These are phyloP conservation scores for Ursus arctos DNA, from an alignment of 2,113 vertebrate genomes.

Conservation along the genomic window DNA sequence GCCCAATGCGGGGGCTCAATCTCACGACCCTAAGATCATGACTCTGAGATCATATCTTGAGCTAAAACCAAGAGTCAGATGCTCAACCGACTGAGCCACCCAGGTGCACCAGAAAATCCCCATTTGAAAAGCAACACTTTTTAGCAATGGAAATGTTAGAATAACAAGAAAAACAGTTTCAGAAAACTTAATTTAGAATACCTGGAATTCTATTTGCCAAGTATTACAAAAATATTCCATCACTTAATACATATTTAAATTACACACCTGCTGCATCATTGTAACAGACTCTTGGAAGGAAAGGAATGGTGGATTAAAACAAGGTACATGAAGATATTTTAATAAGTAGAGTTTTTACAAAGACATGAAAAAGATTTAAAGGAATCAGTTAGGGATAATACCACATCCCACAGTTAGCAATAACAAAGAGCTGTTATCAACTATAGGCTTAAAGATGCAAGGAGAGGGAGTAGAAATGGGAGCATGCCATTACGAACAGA, in stretches of 20 bases:
- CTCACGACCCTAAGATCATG: too few species aligned
- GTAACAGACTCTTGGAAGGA: background rate
- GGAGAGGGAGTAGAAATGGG: background rate
- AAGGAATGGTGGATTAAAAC: background rate
- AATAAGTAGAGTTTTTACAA: background rate
- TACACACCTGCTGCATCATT: background rate
- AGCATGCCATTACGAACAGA: fast-evolving
- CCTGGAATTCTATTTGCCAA: background rate
- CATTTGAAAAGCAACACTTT: background rate
- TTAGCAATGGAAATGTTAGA: background rate
- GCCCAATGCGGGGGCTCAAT: too few species aligned
- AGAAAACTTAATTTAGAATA: background rate
- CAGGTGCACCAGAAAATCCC: background rate
- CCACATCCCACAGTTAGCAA: background rate
- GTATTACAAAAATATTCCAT: background rate
- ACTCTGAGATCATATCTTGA: too few species aligned
- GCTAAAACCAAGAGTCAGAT: too few species aligned
- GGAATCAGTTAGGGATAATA: background rate
- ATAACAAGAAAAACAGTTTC: background rate
- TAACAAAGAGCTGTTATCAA: background rate
- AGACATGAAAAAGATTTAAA: background rate
- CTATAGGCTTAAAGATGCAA: background rate
- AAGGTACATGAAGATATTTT: background rate
- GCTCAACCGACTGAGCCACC: too few species aligned
- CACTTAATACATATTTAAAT: background rate